These are phyloP conservation scores for Petaurus breviceps DNA, from an alignment of 2,113 vertebrate genomes.

Conservation along the genomic window DNA sequence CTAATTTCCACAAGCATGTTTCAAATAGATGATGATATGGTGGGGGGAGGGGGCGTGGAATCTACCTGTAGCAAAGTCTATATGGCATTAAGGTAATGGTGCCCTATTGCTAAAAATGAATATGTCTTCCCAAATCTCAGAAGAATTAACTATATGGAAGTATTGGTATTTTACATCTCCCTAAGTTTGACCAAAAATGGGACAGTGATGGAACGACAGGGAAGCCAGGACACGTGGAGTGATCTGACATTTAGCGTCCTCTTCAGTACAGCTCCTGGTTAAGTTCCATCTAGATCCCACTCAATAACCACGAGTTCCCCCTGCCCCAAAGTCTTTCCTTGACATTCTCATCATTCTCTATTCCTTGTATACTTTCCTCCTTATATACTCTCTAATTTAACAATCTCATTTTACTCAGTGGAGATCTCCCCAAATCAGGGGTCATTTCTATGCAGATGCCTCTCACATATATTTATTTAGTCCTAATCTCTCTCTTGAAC, in stretches of 20 bases:
- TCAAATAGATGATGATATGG: not conserved
- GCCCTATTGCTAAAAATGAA: not conserved
- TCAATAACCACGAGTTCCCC: not conserved
- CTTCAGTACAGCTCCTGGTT: not conserved
- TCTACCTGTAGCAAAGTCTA: not conserved
- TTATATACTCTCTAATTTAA: not conserved
- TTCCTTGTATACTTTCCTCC: not conserved
- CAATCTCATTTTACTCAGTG: not conserved
- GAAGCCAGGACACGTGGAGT: not conserved
- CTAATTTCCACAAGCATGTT: not conserved
- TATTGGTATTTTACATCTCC: not conserved
- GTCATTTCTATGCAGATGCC: not conserved
- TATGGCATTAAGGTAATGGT: not conserved
- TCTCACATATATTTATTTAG: not conserved
- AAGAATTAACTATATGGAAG: not conserved
- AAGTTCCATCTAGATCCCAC: not conserved
- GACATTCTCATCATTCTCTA: not conserved
- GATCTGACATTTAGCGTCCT: not conserved
- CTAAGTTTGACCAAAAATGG: not conserved
- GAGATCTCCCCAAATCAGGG: not conserved
- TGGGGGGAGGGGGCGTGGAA: not conserved
- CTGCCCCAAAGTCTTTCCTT: not conserved
- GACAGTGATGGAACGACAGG: not conserved
- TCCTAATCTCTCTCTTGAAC: not conserved
- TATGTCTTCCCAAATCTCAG: not conserved